Conservation (phyloP, 2,888 invertebrate species). For the Argyresthia albistria region DNA sequence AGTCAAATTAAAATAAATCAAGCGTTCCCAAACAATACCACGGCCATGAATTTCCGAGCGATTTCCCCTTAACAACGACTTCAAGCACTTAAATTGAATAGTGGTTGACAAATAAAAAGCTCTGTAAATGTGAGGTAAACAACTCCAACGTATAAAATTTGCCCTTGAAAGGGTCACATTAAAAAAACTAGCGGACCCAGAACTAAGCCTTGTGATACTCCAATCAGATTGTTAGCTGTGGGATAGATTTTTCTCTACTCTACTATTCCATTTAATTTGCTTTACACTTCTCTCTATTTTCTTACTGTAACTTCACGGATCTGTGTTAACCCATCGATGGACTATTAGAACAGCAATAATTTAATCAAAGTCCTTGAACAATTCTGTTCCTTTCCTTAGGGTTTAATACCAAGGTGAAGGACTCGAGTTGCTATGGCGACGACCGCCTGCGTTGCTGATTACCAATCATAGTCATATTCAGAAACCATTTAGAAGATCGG, state of each 20-base stretch:
- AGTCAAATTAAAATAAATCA: neutral
- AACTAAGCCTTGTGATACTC: constrained; percentile 33
- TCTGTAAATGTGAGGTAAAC: constrained; percentile 31
- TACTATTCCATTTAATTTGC: neutral
- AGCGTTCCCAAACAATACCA: neutral
- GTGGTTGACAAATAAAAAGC: constrained; percentile 33
- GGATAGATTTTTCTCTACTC: neutral
- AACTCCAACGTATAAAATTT: constrained; percentile 34
- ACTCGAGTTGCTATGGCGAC: constrained; percentile 35
- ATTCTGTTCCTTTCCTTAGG: constrained; percentile 7
- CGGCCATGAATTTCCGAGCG: constrained; percentile 14
- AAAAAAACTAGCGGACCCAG: constrained; percentile 28
- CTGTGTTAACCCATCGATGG: neutral
- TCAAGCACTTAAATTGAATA: constrained; percentile 21
- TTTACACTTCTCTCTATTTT: neutral
- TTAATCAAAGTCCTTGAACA: too few relatives aligned
- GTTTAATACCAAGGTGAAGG: constrained; percentile 47
- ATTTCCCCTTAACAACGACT: constrained; percentile 26
- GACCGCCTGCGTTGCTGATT: constrained; percentile 16
- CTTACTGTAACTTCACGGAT: neutral
- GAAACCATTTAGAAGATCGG: neutral
- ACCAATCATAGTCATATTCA: constrained; percentile 22
- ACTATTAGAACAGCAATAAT: too few relatives aligned
- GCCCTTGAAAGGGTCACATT: constrained; percentile 51
- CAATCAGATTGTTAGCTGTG: constrained; percentile 11